Evolutionary conservation across 2,797 vertebrate genomes (phyloP).

Genomic region (Arremon brunneinucha): DNA sequence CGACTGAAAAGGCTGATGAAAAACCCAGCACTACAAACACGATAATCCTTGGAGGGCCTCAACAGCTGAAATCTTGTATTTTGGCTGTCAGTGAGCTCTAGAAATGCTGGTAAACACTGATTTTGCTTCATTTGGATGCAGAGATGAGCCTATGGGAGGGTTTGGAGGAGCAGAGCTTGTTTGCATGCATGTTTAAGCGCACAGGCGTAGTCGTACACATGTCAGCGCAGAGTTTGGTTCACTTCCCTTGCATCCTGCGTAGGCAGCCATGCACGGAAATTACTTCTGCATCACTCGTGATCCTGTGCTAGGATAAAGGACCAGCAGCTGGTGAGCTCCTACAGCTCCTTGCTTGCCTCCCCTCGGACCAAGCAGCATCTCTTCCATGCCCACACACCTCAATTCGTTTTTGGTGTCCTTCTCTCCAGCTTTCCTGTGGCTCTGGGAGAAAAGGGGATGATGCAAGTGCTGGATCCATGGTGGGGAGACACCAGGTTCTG

Average conservation of each 20-base stretch:
- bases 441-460: not conserved
- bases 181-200: slow-evolving; percentile 39
- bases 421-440: not conserved
- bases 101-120: slow-evolving; percentile 26
- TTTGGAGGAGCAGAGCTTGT: slow-evolving; percentile 54
- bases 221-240: not conserved
- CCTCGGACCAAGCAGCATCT: not conserved
- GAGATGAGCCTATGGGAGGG: slow-evolving; percentile 44
- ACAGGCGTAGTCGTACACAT: slow-evolving; percentile 1
- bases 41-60: not conserved
- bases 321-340: slow-evolving; percentile 41
- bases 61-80: slow-evolving; percentile 15
- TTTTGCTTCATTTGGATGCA: slow-evolving; percentile 58
- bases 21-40: not conserved
- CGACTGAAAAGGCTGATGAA: not conserved
- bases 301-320: not conserved
- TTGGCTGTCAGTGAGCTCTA: slow-evolving; percentile 7
- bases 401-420: fast-evolving
- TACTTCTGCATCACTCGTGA: slow-evolving; percentile 26
- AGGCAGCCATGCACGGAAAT: slow-evolving; percentile 52
- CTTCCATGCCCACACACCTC: not conserved
- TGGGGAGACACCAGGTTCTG: not conserved
- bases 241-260: slow-evolving; percentile 29
- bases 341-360: not conserved
- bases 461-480: fast-evolving